These are phyloP conservation scores for Steromphala cineraria DNA, from an alignment of 2,888 invertebrate species.

Conservation along the genomic window DNA sequence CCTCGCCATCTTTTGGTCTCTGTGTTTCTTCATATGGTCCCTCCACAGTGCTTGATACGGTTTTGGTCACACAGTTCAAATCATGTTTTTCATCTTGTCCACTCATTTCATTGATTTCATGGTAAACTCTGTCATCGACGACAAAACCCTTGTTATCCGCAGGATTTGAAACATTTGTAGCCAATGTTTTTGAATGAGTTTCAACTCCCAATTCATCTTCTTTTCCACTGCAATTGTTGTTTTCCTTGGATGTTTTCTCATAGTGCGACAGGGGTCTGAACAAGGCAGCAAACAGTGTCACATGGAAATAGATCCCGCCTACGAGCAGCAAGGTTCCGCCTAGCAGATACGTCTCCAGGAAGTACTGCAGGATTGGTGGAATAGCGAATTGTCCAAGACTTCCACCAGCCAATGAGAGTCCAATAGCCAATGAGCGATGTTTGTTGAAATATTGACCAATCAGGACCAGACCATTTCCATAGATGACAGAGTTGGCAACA, in stretches of 20 bases:
- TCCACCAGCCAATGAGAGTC: conserved; percentile 61
- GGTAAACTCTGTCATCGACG: not conserved
- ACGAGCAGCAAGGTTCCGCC: conserved; percentile 46
- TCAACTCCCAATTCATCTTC: not conserved
- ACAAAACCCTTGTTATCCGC: not conserved
- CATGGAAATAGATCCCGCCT: conserved; percentile 57
- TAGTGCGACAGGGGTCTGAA: conserved; percentile 57
- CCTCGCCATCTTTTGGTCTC: too few relatives aligned
- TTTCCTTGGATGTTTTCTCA: not conserved
- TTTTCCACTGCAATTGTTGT: not conserved
- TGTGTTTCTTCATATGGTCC: too few relatives aligned
- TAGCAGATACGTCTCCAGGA: conserved; percentile 55
- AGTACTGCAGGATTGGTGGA: conserved; percentile 59
- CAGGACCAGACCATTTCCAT: conserved; percentile 66
- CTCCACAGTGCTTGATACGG: too few relatives aligned
- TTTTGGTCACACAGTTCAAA: too few relatives aligned
- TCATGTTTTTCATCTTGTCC: not conserved
- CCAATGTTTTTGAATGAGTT: not conserved
- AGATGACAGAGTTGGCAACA: conserved; percentile 61
- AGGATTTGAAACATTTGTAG: too few relatives aligned
- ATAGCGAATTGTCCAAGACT: conserved; percentile 67
- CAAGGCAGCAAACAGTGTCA: conserved; percentile 52
- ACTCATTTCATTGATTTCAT: not conserved
- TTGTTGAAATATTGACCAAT: conserved; percentile 64
- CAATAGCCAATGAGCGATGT: conserved; percentile 61